Percentiles rank a stretch among this genome's conserved stretches.
Evolutionary conservation across 2,113 vertebrate species (phyloP).

Genomic region (Strix uralensis): DNA sequence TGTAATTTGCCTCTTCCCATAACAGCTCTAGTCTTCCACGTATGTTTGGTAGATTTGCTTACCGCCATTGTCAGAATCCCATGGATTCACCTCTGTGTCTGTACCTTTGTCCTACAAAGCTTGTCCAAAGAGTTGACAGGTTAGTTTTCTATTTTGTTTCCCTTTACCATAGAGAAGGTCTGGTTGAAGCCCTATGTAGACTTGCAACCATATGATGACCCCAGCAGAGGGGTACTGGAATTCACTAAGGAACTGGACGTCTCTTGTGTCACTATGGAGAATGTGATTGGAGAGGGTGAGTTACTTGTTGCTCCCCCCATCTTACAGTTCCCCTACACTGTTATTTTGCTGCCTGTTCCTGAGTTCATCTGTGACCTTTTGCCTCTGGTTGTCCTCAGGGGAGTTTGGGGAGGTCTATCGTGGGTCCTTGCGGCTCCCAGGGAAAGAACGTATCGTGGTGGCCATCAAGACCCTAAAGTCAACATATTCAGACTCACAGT

Average conservation of each 20-base stretch:
- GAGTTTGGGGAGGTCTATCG: slow-evolving; percentile 94
- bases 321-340: neutral
- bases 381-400: slow-evolving; percentile 68
- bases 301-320: neutral
- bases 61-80: neutral
- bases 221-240: slow-evolving; percentile 74
- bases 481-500: slow-evolving; percentile 89
- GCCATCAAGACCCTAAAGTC: slow-evolving; percentile 92
- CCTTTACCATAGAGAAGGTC: slow-evolving; percentile 71
- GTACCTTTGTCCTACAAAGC: neutral
- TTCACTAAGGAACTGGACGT: slow-evolving; percentile 75
- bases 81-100: neutral
- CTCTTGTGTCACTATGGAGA: slow-evolving; percentile 70
- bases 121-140: neutral
- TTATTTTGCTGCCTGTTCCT: neutral
- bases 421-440: slow-evolving; percentile 82
- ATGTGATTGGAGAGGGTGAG: slow-evolving; percentile 78
- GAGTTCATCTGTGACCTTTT: neutral
- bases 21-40: neutral
- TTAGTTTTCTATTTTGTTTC: neutral
- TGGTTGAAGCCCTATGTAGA: slow-evolving; percentile 81
- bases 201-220: slow-evolving; percentile 78
- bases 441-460: slow-evolving; percentile 83
- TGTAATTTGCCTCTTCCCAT: neutral
- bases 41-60: neutral